Evolutionary conservation across 1,140 invertebrate species (phyloP), one percentile per base, ranked within the genome.

Genomic region (Cydia splendana): DNA sequence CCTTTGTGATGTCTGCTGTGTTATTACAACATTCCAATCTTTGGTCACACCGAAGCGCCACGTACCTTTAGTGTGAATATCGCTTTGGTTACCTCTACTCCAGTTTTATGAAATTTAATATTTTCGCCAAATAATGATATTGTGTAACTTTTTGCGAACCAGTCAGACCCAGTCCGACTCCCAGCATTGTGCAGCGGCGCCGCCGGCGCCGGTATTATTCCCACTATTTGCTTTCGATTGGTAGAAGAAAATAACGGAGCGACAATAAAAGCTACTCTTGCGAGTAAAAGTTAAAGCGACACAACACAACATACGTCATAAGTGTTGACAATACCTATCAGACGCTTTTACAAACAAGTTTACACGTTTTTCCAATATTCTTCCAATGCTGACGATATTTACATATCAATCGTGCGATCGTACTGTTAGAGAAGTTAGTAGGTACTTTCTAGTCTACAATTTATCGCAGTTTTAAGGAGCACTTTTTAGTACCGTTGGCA

Each of bases 131-230:
- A 18, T 18, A n/a, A 57, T 57, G 24, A 30, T 13, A 34, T 69
- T 69, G 30, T 69, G 65, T 34, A 69, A 69, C 65, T 42, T 69
- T 69, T 69, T 69, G 65, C 24, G 65, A 30, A n/a, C 65, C 12
- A 42, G 38, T 24, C 28, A 20, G n/a, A 18, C 24, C 18, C 24
- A 3, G 18, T 13, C 7, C 57, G 18, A n/a, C 28, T 28, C 65
- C 2, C 65, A 65, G 65, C 65, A 65, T 65, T 65, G 65, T 65
- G 65, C 53, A 7, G 53, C 15, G 15, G 15, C 57, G 57, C 9
- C 57, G 18, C 57, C 57, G 57, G 57, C n/a, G 10, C 7, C 57
- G 12, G 48, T 13, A 15, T 15, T 38, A 13, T 15, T 53, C n/a
- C 51, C 15, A 57, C n/a, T 7, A 4, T 57, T 51, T 6, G 48